Evolutionary conservation across 2,797 vertebrate species (phyloP), one percentile per base, ranked within the genome.

Genomic region (Limnodromus scolopaceus): DNA sequence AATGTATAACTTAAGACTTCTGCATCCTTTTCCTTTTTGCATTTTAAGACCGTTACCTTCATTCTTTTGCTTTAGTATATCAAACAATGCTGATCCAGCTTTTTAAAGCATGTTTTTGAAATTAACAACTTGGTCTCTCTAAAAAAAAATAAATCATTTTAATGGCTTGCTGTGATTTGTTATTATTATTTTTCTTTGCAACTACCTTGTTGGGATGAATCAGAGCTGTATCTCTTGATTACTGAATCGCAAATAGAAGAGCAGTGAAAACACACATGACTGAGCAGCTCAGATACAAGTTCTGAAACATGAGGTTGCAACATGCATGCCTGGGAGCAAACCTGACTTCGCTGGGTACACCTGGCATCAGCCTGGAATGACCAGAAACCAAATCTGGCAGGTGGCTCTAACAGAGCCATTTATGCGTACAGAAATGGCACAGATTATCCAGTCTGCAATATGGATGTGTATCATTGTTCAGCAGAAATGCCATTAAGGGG

Each of bases 61-160:
- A 77, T 30, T 94, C 81, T 95, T 98, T 94, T 97, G 93, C 89
- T 91, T 92, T 86, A 85, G 74, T 57, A 83, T 93, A 58, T 96
- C 77, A 55, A 96, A 86, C 18, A 49, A 51, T 66, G 85, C 83
- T 38, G 39, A 92, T 78, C 94, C 88, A 93, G 92, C 87, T 81
- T 97, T 94, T 92, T 54, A 78, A 74, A 92, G 93, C 95, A 92
- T 91, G 93, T 51, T 95, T 93, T 96, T 79, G 83, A 97, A 97
- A 96, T 91, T 4, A 92, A 68, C 78, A 84, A 70, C 46, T 94
- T 93, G 85, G 45, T 95, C 85, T 96, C 79, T 54, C 85, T 57
- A 54, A 69, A 65, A 83, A 69, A 94, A 81, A 92, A 94, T 78
- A 96, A 96, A 93, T 71, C 0, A 54, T 82, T 90, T 77, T 85